Conservation (phyloP, 2,888 invertebrate genomes). For the Halocaridina rubra region DNA sequence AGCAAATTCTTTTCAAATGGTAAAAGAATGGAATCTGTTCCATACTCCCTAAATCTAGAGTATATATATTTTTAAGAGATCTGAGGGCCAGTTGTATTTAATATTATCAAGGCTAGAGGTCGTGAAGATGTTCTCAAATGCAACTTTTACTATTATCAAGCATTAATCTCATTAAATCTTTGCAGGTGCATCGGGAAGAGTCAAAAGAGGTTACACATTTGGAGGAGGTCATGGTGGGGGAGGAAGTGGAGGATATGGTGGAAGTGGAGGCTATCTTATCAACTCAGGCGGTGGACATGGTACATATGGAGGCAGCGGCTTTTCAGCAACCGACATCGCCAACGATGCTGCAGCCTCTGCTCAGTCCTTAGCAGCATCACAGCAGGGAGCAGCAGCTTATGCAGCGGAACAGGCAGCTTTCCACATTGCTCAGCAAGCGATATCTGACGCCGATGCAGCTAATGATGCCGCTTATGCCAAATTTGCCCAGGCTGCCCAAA, state of each 20-base stretch:
- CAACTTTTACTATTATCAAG: background rate
- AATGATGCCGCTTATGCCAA: conserved; percentile 29
- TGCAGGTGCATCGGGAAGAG: background rate
- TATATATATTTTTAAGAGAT: too few species aligned
- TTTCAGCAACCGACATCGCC: conserved; percentile 13
- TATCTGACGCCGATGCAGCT: background rate
- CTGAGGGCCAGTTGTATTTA: too few species aligned
- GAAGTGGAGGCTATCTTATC: conserved; percentile 14
- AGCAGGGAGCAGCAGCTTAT: conserved; percentile 13
- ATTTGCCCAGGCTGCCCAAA: conserved; percentile 27
- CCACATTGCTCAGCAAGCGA: conserved; percentile 26
- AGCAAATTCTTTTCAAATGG: too few species aligned
- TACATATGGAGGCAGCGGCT: background rate
- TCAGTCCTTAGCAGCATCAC: conserved; percentile 11
- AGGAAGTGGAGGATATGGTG: too few species aligned
- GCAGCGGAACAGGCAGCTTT: conserved; percentile 33
- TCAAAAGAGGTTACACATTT: too few species aligned
- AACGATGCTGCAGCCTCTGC: conserved; percentile 7
- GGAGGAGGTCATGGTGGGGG: too few species aligned
- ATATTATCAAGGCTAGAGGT: too few species aligned
- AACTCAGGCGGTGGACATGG: background rate
- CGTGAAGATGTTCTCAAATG: background rate
- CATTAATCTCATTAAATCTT: background rate
- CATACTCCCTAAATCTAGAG: too few species aligned
- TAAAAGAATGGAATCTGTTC: too few species aligned